Conservation (phyloP, 1,140 invertebrate species). For the Neodiprion virginianus region DNA sequence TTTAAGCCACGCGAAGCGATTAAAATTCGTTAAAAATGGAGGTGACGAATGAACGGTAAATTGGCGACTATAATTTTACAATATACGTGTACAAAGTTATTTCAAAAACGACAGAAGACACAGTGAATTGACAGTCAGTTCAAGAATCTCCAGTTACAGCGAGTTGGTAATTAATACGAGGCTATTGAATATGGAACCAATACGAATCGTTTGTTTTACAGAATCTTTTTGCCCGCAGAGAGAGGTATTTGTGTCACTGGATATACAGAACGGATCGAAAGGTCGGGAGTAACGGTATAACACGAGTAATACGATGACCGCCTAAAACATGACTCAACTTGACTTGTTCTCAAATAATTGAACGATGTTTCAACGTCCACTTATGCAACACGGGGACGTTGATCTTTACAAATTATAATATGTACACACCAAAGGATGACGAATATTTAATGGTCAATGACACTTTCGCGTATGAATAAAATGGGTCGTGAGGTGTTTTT, state of each 20-base stretch:
- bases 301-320: not conserved
- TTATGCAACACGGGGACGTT: not conserved
- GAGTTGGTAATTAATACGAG: no score
- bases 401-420: not conserved
- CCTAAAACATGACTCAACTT: conserved; percentile 2
- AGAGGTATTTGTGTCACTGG: conserved; percentile 5
- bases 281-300: not conserved
- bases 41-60: no score
- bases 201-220: not conserved
- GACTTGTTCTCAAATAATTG: not conserved
- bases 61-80: no score
- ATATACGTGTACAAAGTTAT: no score
- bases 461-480: not conserved
- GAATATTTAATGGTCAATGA: not conserved
- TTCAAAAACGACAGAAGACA: no score
- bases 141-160: no score
- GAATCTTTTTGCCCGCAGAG: not conserved
- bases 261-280: conserved; percentile 7
- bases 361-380: not conserved
- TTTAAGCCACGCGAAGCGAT: no score
- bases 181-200: no score
- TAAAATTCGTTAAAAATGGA: no score
- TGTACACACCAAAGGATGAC: not conserved
- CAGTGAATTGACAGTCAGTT: no score
- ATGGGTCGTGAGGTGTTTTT: no score